Base-by-base conservation (phyloP, 1,140 invertebrate species). In the Helicoverpa zea region DNA sequence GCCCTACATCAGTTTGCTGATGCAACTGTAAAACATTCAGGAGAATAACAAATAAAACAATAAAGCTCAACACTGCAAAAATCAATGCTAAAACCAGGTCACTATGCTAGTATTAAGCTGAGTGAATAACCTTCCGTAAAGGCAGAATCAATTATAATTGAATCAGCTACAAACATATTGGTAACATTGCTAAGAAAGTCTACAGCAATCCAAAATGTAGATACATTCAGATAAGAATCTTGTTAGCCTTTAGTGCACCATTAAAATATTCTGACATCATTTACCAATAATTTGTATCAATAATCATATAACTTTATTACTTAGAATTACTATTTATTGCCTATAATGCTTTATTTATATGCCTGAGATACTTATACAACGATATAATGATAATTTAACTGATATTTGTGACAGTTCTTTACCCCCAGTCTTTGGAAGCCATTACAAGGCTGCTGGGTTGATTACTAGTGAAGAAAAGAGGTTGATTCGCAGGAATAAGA, bases 11-110 rank as follows among this genome's bases (percentile, higher is more conserved):
- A 3, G 35, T 35, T 35, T 35, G 35, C 35, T 35, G 35, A 35
- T 35, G 35, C 35, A 23, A 59, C 18, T 2, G 1, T 14, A 59
- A 59, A 59, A 13, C 13, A 13, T 59, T 9, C 1, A 23, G 56
- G 23, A 12, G n/a, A 63, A 14, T 30, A 63, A 61, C 12, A 30
- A 63, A 11, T 63, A 35, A n/a, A n/a, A n/a, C n/a, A n/a, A n/a
- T n/a, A n/a, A n/a, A n/a, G 47, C 66, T 29, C 18, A 66, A 51
- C 14, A 2, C 47, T 70, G 47, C 16, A 29, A 35, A 70, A 49
- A 70, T 52, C 16, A 70, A 70, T 70, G 16, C 13, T 23, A 70
- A 16, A 70, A 70, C 18, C 18, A n/a, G 66, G 66, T 70, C 66
- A 70, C 16, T 29, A 5, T 23, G 13, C n/a, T 51, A 52, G 47